Conservation (phyloP, 2,113 vertebrate species). For the Corythaixoides concolor region DNA sequence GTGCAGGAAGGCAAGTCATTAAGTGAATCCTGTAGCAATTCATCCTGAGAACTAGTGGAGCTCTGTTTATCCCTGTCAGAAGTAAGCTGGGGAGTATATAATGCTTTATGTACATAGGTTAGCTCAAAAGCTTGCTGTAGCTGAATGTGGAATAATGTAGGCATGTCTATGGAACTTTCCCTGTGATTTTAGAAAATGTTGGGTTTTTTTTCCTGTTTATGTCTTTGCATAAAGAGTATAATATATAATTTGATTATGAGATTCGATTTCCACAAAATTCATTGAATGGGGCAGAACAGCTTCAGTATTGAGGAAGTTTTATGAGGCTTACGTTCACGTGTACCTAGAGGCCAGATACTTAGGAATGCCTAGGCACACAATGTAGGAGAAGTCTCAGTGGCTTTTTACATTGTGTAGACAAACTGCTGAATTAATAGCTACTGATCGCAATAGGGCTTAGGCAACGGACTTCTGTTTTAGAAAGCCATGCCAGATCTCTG, state of each 20-base stretch:
- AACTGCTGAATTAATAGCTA: not conserved
- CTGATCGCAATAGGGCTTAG: not conserved
- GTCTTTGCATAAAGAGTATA: not conserved
- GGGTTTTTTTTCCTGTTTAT: not conserved
- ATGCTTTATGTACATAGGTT: not conserved
- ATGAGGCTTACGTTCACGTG: not conserved
- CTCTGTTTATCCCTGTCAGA: not conserved
- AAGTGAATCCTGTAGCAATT: not conserved
- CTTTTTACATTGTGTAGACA: not conserved
- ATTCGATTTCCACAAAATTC: not conserved
- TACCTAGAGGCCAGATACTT: not conserved
- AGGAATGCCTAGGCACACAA: not conserved
- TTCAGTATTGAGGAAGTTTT: not conserved
- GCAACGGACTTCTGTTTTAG: not conserved
- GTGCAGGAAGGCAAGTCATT: not conserved
- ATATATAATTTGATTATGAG: not conserved
- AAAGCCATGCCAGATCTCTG: not conserved
- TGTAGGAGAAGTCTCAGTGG: not conserved
- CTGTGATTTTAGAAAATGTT: not conserved
- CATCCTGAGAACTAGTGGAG: not conserved
- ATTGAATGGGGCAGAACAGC: not conserved
- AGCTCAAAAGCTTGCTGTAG: not conserved
- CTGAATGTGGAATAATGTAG: not conserved
- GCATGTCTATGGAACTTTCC: not conserved
- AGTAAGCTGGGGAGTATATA: not conserved